phyloP scores from a whole-genome alignment of 2,797 vertebrate genomes.

The Calcarius lapponicus region DNA sequence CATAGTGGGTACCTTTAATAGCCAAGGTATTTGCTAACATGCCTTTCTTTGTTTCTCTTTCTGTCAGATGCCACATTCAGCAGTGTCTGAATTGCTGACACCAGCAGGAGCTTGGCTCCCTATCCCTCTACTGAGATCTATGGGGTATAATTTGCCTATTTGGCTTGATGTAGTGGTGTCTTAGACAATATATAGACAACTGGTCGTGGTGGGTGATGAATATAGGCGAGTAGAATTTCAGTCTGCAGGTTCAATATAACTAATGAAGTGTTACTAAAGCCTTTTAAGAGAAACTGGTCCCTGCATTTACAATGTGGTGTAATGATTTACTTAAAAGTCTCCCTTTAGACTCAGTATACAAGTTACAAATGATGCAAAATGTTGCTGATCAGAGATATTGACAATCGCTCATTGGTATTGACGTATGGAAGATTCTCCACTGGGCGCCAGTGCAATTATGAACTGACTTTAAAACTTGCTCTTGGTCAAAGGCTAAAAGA shows the following conservation, averaged over 20 bases:
- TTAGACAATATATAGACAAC: conserved; percentile 63
- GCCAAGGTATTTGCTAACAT: background rate
- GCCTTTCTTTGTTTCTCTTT: conserved; percentile 11
- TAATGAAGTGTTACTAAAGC: conserved; percentile 73
- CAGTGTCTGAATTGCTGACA: conserved; percentile 4
- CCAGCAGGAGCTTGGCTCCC: background rate
- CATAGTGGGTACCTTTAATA: background rate
- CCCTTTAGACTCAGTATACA: conserved; percentile 50
- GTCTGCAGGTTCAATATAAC: conserved; percentile 69
- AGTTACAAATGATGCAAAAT: conserved; percentile 73
- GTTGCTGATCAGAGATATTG: conserved; percentile 69
- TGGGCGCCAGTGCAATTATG: conserved; percentile 47
- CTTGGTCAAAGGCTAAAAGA: conserved; percentile 36
- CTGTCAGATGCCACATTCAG: background rate
- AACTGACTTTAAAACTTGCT: conserved; percentile 52
- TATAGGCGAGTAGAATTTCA: conserved; percentile 48
- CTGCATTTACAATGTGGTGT: conserved; percentile 66
- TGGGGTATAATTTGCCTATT: conserved; percentile 40
- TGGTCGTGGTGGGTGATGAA: conserved; percentile 41
- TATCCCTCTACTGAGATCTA: background rate
- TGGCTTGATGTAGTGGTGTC: conserved; percentile 38
- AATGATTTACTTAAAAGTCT: conserved; percentile 69
- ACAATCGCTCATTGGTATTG: conserved; percentile 70
- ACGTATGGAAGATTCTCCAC: conserved; percentile 31
- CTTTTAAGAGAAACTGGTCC: conserved; percentile 54